phyloP scores from a whole-genome alignment of 92 coral and sea anemone genomes.

The Epizoanthus rinbou region DNA sequence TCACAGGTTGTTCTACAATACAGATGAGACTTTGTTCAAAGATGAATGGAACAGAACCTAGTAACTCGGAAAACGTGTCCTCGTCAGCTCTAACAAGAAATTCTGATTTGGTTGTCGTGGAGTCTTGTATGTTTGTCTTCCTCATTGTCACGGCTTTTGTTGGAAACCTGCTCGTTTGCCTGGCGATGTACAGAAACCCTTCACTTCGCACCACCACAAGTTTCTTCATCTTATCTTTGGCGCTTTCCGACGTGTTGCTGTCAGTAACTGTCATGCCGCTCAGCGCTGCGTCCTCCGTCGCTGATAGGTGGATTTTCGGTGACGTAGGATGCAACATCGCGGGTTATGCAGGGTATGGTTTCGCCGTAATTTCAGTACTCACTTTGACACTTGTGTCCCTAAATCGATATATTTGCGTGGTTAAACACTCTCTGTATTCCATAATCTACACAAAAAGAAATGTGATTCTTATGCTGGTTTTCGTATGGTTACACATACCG shows the following conservation, averaged over 20 bases:
- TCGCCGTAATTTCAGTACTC: too few relatives aligned
- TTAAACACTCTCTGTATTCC: too few relatives aligned
- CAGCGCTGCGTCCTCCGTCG: conserved; percentile 8
- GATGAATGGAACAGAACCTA: too few relatives aligned
- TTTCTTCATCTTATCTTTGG: conserved; percentile 11
- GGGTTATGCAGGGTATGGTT: background rate
- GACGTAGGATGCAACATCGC: conserved; percentile 25
- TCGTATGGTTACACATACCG: too few relatives aligned
- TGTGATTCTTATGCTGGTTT: too few relatives aligned
- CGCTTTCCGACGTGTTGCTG: conserved; percentile 21
- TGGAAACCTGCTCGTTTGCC: conserved; percentile 29
- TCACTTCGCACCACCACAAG: conserved; percentile 11
- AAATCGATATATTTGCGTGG: too few relatives aligned
- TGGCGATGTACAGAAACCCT: conserved; percentile 26
- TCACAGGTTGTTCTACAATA: too few relatives aligned
- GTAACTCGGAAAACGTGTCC: too few relatives aligned
- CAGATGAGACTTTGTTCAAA: too few relatives aligned
- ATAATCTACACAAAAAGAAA: too few relatives aligned
- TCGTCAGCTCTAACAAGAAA: background rate
- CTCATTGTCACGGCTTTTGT: background rate
- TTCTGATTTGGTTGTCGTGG: background rate
- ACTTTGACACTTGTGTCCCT: too few relatives aligned
- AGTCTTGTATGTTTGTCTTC: conserved; percentile 9
- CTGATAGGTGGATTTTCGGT: background rate
- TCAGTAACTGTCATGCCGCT: conserved; percentile 22